A percentile compares a stretch with the other conserved stretches of the same genome.
phyloP scores from a whole-genome alignment of 64 coral and sea anemone species.

The Exaiptasia diaphana region DNA sequence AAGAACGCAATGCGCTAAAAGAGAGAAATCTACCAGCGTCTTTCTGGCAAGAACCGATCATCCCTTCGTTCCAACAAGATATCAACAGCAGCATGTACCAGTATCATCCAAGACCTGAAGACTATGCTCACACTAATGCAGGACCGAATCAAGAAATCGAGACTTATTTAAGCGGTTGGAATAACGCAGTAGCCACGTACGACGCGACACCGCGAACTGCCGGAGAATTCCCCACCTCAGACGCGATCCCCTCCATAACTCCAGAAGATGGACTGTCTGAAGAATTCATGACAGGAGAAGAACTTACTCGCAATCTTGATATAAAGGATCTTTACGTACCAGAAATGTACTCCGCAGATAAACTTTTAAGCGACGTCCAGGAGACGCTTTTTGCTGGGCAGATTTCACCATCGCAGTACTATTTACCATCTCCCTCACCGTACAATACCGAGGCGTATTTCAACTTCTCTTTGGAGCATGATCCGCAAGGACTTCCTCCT shows the following conservation, averaged over 20 bases:
- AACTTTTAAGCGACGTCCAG: slow-evolving; percentile 58
- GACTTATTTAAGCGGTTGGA: slow-evolving; percentile 56
- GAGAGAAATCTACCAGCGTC: slow-evolving; percentile 49
- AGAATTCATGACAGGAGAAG: slow-evolving; percentile 95
- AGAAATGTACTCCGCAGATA: slow-evolving; percentile 70
- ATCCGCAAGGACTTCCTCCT: slow-evolving; percentile 35
- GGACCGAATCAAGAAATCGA: slow-evolving; percentile 20
- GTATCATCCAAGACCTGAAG: slow-evolving; percentile 40
- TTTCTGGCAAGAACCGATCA: slow-evolving; percentile 82
- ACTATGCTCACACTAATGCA: slow-evolving; percentile 40
- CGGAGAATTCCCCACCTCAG: slow-evolving; percentile 40
- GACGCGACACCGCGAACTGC: slow-evolving; percentile 25
- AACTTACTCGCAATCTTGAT: slow-evolving; percentile 85
- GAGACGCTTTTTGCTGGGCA: slow-evolving; percentile 47
- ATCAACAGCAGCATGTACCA: slow-evolving; percentile 22
- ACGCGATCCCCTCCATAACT: slow-evolving; percentile 63
- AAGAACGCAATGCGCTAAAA: slow-evolving; percentile 39
- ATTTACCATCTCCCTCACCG: slow-evolving; percentile 27
- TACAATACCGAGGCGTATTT: slow-evolving; percentile 40
- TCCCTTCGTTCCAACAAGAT: slow-evolving; percentile 34
- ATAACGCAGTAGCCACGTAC: slow-evolving; percentile 26
- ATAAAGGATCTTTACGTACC: slow-evolving; percentile 94
- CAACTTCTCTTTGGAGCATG: slow-evolving; percentile 58
- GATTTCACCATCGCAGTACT: slow-evolving; percentile 55
- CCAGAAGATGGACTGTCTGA: slow-evolving; percentile 59